Evolutionary conservation across 2,113 vertebrate species (phyloP).

Genomic region (Coracopsis vasa): DNA sequence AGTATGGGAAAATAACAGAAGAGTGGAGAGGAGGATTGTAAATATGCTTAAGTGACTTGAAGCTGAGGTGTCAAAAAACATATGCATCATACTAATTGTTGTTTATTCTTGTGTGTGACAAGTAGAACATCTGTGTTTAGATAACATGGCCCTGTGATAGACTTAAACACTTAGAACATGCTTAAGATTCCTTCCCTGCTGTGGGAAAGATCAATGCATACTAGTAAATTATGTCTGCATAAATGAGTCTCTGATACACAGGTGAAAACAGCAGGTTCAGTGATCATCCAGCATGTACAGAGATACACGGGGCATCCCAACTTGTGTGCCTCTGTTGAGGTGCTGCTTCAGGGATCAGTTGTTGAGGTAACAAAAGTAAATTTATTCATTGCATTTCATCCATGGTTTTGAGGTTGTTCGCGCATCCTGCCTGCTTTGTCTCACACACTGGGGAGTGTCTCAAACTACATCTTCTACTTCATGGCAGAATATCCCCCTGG

Average conservation of each 20-base stretch:
- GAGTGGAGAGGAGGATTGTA: too few species aligned
- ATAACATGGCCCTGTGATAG: not conserved
- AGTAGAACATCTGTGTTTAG: not conserved
- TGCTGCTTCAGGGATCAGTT: not conserved
- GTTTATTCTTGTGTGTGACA: not conserved
- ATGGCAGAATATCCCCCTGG: accelerated
- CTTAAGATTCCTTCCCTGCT: not conserved
- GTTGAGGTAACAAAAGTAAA: not conserved
- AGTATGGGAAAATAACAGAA: not conserved
- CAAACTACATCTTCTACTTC: not conserved
- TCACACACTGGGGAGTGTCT: not conserved
- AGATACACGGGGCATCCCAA: not conserved
- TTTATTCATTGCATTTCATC: not conserved
- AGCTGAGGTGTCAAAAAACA: not conserved
- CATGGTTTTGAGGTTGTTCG: not conserved
- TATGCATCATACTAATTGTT: not conserved
- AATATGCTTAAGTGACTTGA: not conserved
- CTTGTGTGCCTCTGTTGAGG: not conserved
- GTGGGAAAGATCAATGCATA: not conserved
- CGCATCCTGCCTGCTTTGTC: not conserved
- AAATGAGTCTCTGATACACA: not conserved
- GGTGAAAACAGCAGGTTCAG: not conserved
- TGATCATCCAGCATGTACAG: too few species aligned
- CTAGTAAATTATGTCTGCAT: not conserved
- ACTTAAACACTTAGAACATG: not conserved